Base-by-base conservation (phyloP, 2,113 vertebrate species). In the Hippotragus niger region DNA sequence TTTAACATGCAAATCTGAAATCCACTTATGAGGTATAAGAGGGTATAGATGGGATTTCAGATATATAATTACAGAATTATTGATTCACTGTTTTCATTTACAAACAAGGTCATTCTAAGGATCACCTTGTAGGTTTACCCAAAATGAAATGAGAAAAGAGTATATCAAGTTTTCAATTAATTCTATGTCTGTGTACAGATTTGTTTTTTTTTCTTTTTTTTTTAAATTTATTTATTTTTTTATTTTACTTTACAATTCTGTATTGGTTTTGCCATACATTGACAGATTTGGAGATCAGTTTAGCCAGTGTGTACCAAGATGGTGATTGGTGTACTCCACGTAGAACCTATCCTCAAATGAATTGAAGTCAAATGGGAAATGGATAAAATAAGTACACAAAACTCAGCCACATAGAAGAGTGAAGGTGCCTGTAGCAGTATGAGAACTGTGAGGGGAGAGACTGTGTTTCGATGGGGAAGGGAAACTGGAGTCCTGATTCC, bases 1-100 rank as follows among this genome's bases (percentile, higher is more conserved):
- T 98, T 98, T 95, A 14, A 95, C 85, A 74, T 47, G 96, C 95
- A 98, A 97, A 76, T 95, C 40, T 94, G 84, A 97, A 97, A 94
- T 96, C 82, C 81, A 95, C n/a, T 60, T 95, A 80, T 3, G 9
- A 78, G 50, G 78, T 53, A 3, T 78, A 21, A 81, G 86, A 55
- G 57, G 67, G 52, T 84, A 2, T 92, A 84, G 4, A 43, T 88
- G 47, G 27, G 81, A 83, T 95, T 55, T 55, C 50, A 97, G 85
- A 94, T 45, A 19, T 19, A 6, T 71, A 25, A 98, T 97, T 94
- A 78, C 91, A 87, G 74, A 96, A 92, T 57, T 98, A 95, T 55
- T 80, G 50, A 88, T 98, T 97, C 85, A 45, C 55, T 74, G 4
- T 92, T 97, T 96, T 94, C 83, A 71, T 97, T 97, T 97, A 27